Conservation (phyloP, 64 coral and sea anemone species). For the Catalaphyllia jardinei region DNA sequence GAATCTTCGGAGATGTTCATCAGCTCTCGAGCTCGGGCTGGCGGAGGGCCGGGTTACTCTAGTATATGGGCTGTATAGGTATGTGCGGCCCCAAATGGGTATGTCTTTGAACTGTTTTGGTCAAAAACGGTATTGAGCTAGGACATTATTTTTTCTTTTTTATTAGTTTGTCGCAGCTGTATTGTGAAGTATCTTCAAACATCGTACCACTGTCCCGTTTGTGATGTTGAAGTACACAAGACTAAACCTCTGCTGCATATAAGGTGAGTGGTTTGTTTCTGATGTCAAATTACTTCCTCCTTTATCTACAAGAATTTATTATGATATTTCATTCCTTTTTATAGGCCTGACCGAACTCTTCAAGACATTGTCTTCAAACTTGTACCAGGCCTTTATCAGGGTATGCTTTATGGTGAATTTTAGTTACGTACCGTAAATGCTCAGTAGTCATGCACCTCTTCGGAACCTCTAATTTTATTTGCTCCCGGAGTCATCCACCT, state of each 20-base stretch:
- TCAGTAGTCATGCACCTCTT: no score
- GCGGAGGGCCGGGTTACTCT: no score
- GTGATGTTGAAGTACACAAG: conserved; percentile 64
- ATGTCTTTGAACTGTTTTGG: no score
- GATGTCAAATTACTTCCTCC: not conserved
- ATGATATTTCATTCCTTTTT: not conserved
- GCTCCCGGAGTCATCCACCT: no score
- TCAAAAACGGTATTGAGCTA: no score
- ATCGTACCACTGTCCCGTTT: conserved; percentile 50
- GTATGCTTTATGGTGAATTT: not conserved
- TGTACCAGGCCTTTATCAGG: conserved; percentile 37
- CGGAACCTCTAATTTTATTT: no score
- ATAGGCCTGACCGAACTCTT: conserved; percentile 42
- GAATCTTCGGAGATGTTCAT: no score
- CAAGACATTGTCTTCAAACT: conserved; percentile 59
- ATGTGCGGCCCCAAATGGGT: no score
- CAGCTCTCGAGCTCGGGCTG: no score
- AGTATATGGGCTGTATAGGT: no score
- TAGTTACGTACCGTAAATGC: no score
- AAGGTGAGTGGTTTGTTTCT: not conserved
- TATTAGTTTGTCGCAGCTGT: conserved; percentile 58
- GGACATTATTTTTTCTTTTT: not conserved
- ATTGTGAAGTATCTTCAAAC: conserved; percentile 44
- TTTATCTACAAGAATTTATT: not conserved
- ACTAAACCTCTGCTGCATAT: conserved; percentile 57